Evolutionary conservation across 2,113 vertebrate genomes (phyloP).

Genomic region (Tetrax tetrax): DNA sequence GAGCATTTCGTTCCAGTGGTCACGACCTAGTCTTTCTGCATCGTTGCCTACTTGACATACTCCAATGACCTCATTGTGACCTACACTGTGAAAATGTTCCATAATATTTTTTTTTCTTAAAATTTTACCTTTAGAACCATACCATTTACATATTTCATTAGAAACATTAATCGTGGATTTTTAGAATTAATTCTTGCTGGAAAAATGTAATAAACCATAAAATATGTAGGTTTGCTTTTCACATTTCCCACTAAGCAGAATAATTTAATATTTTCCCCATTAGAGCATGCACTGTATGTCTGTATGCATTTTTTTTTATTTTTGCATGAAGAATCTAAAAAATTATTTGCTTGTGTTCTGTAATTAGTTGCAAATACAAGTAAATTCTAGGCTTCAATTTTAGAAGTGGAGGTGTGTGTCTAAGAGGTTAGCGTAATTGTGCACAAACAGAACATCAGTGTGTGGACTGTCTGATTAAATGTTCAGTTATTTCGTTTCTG

Average conservation of each 20-base stretch:
- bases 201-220: background rate
- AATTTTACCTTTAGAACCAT: conserved; percentile 56
- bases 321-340: background rate
- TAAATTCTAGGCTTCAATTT: background rate
- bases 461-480: background rate
- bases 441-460: background rate
- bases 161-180: accelerated
- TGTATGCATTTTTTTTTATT: background rate
- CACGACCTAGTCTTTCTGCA: conserved; percentile 90
- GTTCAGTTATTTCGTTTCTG: background rate
- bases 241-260: background rate
- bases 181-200: background rate
- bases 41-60: conserved; percentile 96
- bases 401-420: background rate
- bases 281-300: background rate
- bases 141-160: background rate
- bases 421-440: background rate
- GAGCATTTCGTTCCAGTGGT: conserved; percentile 98
- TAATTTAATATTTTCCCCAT: background rate
- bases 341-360: background rate
- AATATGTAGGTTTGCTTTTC: background rate
- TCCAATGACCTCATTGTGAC: conserved; percentile 99
- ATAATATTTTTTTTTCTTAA: conserved; percentile 84
- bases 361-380: background rate
- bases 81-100: conserved; percentile 90